Evolutionary conservation across 2,888 invertebrate genomes (phyloP), one percentile per base, ranked within the genome.

Genomic region (Sipunculus nudus): DNA sequence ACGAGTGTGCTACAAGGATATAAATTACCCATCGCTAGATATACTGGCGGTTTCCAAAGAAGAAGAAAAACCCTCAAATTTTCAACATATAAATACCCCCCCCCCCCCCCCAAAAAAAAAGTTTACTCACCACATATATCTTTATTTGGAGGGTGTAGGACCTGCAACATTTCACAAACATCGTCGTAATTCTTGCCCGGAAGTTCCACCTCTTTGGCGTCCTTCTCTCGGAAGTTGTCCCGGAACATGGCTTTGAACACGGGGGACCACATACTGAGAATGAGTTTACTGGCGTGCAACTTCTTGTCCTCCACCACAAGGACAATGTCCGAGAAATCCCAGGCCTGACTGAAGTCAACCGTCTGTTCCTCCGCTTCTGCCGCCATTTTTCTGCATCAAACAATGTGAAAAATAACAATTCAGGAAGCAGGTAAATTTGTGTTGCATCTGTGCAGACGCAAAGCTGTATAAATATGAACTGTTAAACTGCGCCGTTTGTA

Each of bases 231-330:
- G 55, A 70, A 71, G 53, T 68, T 59, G 32, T 64, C 49, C 26
- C 46, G 53, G 43, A 61, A 71, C 65, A 73, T 72, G 25, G 70
- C 72, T 29, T 65, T 65, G 53, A 71, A 71, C 19, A 72, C 71
- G 3, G 71, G 71, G 0, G 72, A 72, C 72, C 72, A 72, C 61
- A 72, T 55, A 13, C 53, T 31, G 21, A 72, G 57, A 26, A 72
- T 66, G 48, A 63, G 59, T 55, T 71, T 71, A 46, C 50, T 67
- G 28, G 65, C 70, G 28, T 61, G 59, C 1, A 68, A 23, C 25
- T 32, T 41, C 53, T 65, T 68, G 8, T 45, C 63, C 45, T 71
- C 71, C 23, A 71, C 70, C 10, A 59, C n/a, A 29, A 71, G 58
- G 3, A 43, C 60, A 32, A 71, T 65, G 46, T 71, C 70, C 8